These are phyloP conservation scores for Glyphotaelius pellucidus DNA, from an alignment of 2,888 invertebrate species.

Conservation along the genomic window DNA sequence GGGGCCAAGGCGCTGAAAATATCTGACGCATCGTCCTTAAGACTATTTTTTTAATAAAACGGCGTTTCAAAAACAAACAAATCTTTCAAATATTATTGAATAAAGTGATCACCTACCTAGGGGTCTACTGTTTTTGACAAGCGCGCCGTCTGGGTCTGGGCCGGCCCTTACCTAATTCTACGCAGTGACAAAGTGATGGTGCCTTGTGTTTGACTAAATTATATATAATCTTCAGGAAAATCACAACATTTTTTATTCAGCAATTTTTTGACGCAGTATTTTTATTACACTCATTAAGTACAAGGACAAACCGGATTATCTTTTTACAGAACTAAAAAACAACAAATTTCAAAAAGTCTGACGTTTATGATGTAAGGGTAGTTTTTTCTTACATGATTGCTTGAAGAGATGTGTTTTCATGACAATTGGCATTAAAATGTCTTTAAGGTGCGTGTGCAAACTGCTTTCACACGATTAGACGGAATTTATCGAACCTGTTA, in stretches of 20 bases:
- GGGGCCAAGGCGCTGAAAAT: too few relatives aligned
- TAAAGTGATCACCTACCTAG: too few relatives aligned
- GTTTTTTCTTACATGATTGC: background rate
- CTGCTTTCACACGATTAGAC: background rate
- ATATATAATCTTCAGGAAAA: background rate
- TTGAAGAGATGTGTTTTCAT: background rate
- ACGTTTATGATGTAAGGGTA: background rate
- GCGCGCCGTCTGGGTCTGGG: too few relatives aligned
- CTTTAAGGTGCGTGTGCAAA: background rate
- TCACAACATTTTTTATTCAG: background rate
- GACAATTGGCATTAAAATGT: background rate
- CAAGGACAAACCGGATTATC: background rate
- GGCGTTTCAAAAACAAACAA: too few relatives aligned
- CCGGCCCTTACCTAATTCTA: too few relatives aligned
- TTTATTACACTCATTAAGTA: background rate
- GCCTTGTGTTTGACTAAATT: background rate
- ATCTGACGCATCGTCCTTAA: too few relatives aligned
- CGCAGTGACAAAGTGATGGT: too few relatives aligned
- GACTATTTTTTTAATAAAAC: too few relatives aligned
- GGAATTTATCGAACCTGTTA: background rate
- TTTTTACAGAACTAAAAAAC: background rate
- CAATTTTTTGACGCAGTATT: background rate
- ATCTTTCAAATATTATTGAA: too few relatives aligned
- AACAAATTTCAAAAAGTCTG: background rate
- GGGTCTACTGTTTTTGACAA: too few relatives aligned